Conservation (phyloP, 2,888 invertebrate species). For the Limulus polyphemus region DNA sequence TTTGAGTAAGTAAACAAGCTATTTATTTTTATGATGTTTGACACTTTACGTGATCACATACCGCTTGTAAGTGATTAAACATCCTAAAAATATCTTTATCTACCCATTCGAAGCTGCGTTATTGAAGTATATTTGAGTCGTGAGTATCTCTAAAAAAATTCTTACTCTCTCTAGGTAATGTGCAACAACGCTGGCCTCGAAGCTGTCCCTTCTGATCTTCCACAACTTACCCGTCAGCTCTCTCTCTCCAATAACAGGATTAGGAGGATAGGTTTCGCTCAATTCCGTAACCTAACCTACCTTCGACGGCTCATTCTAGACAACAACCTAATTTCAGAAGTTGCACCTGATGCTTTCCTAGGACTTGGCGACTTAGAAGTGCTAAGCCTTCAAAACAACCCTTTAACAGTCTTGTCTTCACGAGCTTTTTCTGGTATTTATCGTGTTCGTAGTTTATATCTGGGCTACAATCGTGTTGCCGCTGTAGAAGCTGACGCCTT, state of each 20-base stretch:
- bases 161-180: not conserved
- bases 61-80: no score
- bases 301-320: constrained; percentile 2
- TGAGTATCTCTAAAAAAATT: no score
- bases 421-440: constrained; percentile 4
- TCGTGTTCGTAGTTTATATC: constrained; percentile 1
- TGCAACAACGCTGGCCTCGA: not conserved
- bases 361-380: constrained; percentile 8
- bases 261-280: not conserved
- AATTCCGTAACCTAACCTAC: not conserved
- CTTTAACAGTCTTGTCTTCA: constrained; percentile 1
- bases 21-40: no score
- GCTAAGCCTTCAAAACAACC: constrained; percentile 7
- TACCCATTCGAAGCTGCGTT: no score
- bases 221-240: not conserved
- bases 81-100: no score
- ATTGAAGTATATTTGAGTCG: no score
- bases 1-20: no score
- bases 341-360: constrained; percentile 6
- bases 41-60: no score
- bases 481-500: no score
- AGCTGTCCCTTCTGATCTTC: not conserved
- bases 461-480: no score
- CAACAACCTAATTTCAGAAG: constrained; percentile 1
- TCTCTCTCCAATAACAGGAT: not conserved